These are phyloP conservation scores for Peromyscus melanophrys DNA, from an alignment of 2,797 vertebrate genomes.

Conservation along the genomic window DNA sequence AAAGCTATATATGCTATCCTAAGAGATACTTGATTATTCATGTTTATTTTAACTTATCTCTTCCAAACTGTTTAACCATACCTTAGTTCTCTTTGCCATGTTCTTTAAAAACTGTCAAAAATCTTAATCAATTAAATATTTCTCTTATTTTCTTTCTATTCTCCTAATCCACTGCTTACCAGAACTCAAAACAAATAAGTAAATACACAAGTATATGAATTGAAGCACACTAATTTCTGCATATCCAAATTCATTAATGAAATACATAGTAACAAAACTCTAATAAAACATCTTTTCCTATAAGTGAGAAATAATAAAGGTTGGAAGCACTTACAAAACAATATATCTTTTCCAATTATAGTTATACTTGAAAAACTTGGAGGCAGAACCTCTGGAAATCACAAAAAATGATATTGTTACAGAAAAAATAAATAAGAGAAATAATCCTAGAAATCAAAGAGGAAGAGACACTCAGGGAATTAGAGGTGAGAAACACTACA, in stretches of 20 bases:
- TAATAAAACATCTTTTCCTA: not conserved
- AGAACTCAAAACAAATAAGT: not conserved
- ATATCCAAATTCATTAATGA: not conserved
- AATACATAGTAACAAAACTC: not conserved
- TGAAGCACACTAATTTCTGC: not conserved
- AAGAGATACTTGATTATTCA: not conserved
- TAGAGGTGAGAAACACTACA: not conserved
- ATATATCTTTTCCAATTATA: conserved; percentile 8
- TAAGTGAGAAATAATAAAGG: not conserved
- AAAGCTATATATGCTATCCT: not conserved
- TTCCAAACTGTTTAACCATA: not conserved
- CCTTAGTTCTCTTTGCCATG: not conserved
- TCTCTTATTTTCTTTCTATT: not conserved
- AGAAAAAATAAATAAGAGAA: not conserved
- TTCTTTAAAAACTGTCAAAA: conserved; percentile 21
- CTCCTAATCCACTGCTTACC: not conserved
- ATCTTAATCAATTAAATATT: conserved; percentile 26
- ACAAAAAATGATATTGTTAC: not conserved
- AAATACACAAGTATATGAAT: not conserved
- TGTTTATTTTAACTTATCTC: not conserved
- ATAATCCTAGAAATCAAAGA: not conserved
- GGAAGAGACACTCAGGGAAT: not conserved
- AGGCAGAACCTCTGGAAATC: not conserved
- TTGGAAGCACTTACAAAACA: not conserved
- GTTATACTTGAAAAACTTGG: not conserved